Conservation (phyloP, 2,888 invertebrate genomes). For the Eupithecia centaureata region DNA sequence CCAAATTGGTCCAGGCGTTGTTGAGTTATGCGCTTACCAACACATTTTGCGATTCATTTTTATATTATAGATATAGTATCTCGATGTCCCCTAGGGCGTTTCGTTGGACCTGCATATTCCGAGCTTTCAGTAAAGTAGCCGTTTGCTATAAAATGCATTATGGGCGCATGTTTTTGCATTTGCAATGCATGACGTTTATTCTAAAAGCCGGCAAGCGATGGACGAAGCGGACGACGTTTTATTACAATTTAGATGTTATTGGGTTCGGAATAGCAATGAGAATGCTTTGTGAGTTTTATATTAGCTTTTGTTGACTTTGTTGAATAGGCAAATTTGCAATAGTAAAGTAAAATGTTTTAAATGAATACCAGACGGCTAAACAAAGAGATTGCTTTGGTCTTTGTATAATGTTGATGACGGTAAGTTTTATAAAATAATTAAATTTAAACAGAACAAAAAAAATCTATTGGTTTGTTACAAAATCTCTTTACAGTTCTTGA, state of each 20-base stretch:
- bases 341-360: neutral
- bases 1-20: no score
- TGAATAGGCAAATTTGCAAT: neutral
- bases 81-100: neutral
- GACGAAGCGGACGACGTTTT: conserved; percentile 38
- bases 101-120: neutral
- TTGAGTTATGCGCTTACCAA: no score
- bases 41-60: no score
- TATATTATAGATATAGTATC: neutral
- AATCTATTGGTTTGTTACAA: neutral
- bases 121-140: neutral
- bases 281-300: conserved; percentile 30
- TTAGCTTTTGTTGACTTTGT: conserved; percentile 19
- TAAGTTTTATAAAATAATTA: neutral
- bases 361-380: neutral
- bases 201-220: conserved; percentile 33
- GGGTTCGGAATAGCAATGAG: conserved; percentile 48
- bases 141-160: conserved; percentile 49
- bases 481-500: neutral
- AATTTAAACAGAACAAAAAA: no score
- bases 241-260: conserved; percentile 53
- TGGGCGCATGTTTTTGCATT: conserved; percentile 55
- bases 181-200: conserved; percentile 57
- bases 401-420: neutral
- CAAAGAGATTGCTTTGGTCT: neutral